These are phyloP conservation scores for Eulemur macaco DNA, from an alignment of 2,113 vertebrate species.

Conservation along the genomic window DNA sequence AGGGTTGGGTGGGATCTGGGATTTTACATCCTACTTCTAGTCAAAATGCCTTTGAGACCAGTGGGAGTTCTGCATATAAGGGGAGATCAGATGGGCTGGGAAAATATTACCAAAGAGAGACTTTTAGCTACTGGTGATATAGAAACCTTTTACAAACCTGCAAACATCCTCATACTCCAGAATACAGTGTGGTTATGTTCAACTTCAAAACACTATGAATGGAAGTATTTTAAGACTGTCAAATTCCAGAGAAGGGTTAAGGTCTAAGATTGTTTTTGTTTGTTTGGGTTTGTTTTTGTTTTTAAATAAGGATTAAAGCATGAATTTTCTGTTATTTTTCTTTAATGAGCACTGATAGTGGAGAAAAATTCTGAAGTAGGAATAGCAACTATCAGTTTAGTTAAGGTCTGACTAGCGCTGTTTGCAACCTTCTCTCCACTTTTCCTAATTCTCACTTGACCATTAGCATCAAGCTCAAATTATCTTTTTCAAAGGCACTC, in stretches of 20 bases:
- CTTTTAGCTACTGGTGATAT: not conserved
- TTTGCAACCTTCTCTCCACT: not conserved
- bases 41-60: slow-evolving; percentile 14
- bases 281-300: not conserved
- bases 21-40: not conserved
- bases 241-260: slow-evolving; percentile 2
- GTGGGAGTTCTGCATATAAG: not conserved
- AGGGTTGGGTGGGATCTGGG: not conserved
- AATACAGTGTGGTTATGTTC: not conserved
- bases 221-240: slow-evolving; percentile 23
- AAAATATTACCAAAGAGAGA: not conserved
- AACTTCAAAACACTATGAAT: not conserved
- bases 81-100: not conserved
- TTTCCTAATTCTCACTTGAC: slow-evolving; percentile 6
- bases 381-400: not conserved
- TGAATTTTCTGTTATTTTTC: not conserved
- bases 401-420: not conserved
- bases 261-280: not conserved
- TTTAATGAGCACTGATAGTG: not conserved
- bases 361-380: not conserved
- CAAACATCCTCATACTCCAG: not conserved
- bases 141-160: not conserved
- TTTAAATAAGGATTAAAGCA: not conserved
- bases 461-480: not conserved
- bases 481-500: slow-evolving; percentile 4